Evolutionary conservation across 2,888 invertebrate genomes (phyloP), one percentile per base, ranked within the genome.

Genomic region (Priocnemis perturbator): DNA sequence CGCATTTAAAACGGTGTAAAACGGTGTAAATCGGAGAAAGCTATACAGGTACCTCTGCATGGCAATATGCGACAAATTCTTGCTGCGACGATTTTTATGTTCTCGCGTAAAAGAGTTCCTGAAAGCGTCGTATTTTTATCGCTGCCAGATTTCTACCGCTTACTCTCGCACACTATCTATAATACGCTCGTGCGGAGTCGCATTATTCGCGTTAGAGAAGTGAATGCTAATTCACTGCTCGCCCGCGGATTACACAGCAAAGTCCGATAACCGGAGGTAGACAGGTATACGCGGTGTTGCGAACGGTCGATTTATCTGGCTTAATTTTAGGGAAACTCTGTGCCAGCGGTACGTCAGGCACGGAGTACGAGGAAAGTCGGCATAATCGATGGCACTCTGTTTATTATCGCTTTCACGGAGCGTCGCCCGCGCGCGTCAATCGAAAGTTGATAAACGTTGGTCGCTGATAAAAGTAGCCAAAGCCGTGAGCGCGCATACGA

Each of bases 261-360:
- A 50, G 60, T 48, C 55, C 45, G 60, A 60, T 63, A 55, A 64
- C 48, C 59, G 52, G 30, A 44, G 37, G 37, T 9, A 11, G 7
- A 11, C 37, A 56, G n/a, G 3, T 61, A 26, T 52, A 45, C 60
- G 52, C 47, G 19, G 26, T 52, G 50, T 55, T 55, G 59, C 45
- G 65, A 53, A 64, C 65, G 60, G 55, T 21, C 53, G 61, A 64
- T 67, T 72, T 71, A 75, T 57, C 57, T 56, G 56, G 65, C 52
- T 67, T 74, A 74, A 69, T 65, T 60, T 47, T 9, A 67, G 57
- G 23, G 47, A 64, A 67, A 64, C 30, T 62, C 37, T 11, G 37
- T 11, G 4, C 14, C 37, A 9, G 4, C 11, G 1, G 37, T 5
- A 37, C 37, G 26, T 52, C 45, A 55, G 20, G 14, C 48, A 26